Conservation (phyloP, 2,113 vertebrate species). For the Ctenodactylus gundi region DNA sequence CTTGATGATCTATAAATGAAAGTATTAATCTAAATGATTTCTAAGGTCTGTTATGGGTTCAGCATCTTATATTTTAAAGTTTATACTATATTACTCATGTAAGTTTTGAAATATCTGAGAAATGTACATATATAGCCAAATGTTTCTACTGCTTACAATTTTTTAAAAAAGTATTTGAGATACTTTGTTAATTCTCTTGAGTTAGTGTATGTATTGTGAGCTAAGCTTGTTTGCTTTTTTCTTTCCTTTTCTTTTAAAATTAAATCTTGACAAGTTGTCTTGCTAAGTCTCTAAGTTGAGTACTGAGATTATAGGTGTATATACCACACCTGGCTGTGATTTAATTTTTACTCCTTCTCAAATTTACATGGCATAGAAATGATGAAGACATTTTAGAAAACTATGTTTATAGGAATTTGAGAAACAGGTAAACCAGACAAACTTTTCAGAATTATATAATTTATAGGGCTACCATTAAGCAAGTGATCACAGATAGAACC, state of each 20-base stretch:
- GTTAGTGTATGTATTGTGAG: neutral
- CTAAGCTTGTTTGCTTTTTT: neutral
- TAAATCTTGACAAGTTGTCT: neutral
- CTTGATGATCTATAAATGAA: neutral
- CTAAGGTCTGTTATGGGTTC: neutral
- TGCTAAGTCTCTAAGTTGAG: neutral
- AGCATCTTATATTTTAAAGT: neutral
- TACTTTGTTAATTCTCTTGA: neutral
- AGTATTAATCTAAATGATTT: neutral
- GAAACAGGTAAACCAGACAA: neutral
- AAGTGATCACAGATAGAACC: neutral
- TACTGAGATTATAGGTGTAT: neutral
- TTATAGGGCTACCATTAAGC: neutral
- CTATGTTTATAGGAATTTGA: neutral
- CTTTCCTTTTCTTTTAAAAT: neutral
- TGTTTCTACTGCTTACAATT: neutral
- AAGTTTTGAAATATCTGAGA: constrained; percentile 22
- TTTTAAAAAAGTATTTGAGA: neutral
- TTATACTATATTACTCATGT: neutral
- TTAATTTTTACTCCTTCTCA: neutral
- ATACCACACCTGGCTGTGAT: neutral
- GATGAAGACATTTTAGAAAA: constrained; percentile 8
- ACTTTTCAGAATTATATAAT: neutral
- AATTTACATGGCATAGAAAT: neutral
- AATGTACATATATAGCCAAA: neutral